phyloP scores from a whole-genome alignment of 2,888 invertebrate species.

The Pterobdella sp. region DNA sequence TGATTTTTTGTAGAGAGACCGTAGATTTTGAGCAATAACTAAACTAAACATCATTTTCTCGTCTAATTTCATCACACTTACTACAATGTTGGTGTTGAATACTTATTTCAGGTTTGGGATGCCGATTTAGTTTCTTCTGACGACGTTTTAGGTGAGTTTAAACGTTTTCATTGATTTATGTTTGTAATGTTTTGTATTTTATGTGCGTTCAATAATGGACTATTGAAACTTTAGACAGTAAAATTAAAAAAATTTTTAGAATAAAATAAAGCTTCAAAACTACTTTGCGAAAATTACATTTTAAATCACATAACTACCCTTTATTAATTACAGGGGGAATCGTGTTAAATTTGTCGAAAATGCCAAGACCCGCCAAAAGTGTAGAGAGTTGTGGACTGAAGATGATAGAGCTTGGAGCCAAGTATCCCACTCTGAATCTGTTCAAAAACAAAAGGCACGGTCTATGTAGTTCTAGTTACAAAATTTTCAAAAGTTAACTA shows the following conservation, averaged over 20 bases:
- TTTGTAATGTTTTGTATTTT: not conserved
- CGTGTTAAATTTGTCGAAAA: slow-evolving; percentile 40
- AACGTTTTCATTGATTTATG: not conserved
- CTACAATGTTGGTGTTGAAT: too few species aligned
- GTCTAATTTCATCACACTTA: too few species aligned
- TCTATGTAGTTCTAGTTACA: too few species aligned
- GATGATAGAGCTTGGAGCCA: slow-evolving; percentile 40
- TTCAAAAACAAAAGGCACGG: slow-evolving; percentile 43
- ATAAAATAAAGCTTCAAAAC: not conserved
- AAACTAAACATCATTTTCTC: too few species aligned
- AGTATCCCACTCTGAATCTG: slow-evolving; percentile 42
- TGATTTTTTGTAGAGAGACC: too few species aligned
- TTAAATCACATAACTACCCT: too few species aligned
- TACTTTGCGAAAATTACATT: too few species aligned
- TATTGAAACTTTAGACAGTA: not conserved
- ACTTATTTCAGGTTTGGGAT: slow-evolving; percentile 65
- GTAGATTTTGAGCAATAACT: too few species aligned
- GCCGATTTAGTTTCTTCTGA: slow-evolving; percentile 64
- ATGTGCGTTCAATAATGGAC: not conserved
- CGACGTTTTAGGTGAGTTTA: slow-evolving; percentile 63
- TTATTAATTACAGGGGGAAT: slow-evolving; percentile 38
- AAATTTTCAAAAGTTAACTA: too few species aligned
- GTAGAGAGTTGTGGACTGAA: slow-evolving; percentile 72
- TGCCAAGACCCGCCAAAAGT: slow-evolving; percentile 45
- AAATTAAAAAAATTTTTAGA: not conserved